Percentiles rank a stretch among this genome's conserved stretches.
Conservation (phyloP, 2,888 invertebrate genomes). For the Papilio protenor region DNA sequence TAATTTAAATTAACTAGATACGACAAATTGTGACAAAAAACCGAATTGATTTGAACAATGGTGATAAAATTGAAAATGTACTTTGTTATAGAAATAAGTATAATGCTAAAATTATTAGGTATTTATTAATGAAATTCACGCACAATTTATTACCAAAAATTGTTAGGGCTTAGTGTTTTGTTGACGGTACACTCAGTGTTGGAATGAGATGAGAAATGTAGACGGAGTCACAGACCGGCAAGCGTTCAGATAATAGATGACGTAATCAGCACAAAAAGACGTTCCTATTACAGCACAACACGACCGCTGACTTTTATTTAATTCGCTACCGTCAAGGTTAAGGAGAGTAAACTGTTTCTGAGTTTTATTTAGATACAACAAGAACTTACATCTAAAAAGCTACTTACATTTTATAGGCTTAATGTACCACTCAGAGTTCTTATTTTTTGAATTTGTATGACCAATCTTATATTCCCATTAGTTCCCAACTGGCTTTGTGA, state of each 20-base stretch:
- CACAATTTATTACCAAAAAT: not conserved
- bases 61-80: no score
- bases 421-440: no score
- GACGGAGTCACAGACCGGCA: conserved; percentile 46
- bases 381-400: no score
- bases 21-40: no score
- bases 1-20: not conserved
- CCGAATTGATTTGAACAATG: no score
- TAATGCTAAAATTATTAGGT: no score
- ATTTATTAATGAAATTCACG: no score
- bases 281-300: conserved; percentile 46
- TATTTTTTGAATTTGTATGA: no score
- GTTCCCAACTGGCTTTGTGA: no score
- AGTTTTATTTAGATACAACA: not conserved
- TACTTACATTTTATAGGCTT: no score
- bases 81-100: no score
- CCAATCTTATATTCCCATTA: not conserved
- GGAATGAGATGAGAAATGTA: conserved; percentile 47
- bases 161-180: conserved; percentile 2
- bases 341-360: not conserved
- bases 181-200: conserved; percentile 42
- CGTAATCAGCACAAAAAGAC: conserved; percentile 61
- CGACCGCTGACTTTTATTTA: conserved; percentile 37
- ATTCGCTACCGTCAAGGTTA: conserved; percentile 40
- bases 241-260: conserved; percentile 57